These are phyloP conservation scores for Potamarius usumacintae DNA, from an alignment of 2,113 vertebrate genomes.

Conservation along the genomic window DNA sequence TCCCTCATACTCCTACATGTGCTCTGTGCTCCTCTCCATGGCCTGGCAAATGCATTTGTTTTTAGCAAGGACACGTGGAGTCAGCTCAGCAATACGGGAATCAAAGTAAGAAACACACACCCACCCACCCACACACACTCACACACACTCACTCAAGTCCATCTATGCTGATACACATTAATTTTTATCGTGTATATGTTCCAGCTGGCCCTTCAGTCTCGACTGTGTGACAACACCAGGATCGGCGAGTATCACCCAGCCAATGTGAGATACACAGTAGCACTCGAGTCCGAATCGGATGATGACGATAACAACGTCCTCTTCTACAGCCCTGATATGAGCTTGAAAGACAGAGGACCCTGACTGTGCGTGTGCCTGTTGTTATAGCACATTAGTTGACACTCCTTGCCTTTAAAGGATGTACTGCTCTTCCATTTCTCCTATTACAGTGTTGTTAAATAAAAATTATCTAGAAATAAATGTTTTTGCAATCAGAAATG, in stretches of 20 bases:
- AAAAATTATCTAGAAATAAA: not conserved
- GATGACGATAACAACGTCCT: constrained; percentile 73
- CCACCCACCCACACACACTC: not conserved
- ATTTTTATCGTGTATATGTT: not conserved
- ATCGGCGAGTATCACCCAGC: constrained; percentile 75
- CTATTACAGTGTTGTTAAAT: not conserved
- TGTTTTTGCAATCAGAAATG: not conserved
- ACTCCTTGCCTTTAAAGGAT: constrained; percentile 28
- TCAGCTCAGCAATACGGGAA: constrained; percentile 52
- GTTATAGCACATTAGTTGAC: constrained; percentile 30
- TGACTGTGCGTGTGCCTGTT: constrained; percentile 17
- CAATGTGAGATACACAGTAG: constrained; percentile 65
- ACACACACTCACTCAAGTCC: not conserved
- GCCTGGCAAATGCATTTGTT: constrained; percentile 51
- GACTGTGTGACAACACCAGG: constrained; percentile 72
- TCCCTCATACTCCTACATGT: constrained; percentile 49
- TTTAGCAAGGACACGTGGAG: constrained; percentile 53
- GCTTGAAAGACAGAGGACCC: constrained; percentile 76
- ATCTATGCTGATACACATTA: not conserved
- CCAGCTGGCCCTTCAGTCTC: constrained; percentile 78
- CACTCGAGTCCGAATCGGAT: constrained; percentile 72
- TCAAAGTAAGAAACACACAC: constrained; percentile 46
- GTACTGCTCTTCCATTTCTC: constrained; percentile 4
- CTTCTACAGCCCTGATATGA: constrained; percentile 81
- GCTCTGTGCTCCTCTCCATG: constrained; percentile 54